Conservation (phyloP, 37 sponge, comb jelly and placozoan species). For the Bolinopsis microptera region DNA sequence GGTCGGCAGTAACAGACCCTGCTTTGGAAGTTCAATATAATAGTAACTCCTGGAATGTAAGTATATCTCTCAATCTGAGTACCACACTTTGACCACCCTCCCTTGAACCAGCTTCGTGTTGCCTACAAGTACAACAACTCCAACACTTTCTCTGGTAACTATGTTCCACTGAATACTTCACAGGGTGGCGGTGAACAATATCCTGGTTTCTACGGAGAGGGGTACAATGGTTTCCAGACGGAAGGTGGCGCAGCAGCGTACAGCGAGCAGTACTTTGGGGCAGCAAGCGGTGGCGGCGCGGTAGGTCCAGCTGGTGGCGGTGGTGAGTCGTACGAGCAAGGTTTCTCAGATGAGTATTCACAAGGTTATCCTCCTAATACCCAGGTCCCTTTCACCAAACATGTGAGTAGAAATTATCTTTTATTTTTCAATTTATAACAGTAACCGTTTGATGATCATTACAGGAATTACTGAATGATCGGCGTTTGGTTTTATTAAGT, state of each 20-base stretch:
- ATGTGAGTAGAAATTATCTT: not conserved
- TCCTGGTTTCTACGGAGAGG: not conserved
- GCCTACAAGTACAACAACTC: not conserved
- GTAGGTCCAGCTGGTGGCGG: not conserved
- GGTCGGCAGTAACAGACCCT: slow-evolving; percentile 33
- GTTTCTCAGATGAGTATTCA: not conserved
- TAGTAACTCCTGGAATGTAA: slow-evolving; percentile 28
- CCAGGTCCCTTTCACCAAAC: slow-evolving; percentile 21
- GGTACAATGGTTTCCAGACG: not conserved
- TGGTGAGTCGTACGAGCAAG: not conserved
- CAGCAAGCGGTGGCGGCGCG: not conserved
- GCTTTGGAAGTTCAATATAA: slow-evolving; percentile 35
- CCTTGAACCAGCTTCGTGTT: not conserved
- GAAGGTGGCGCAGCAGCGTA: not conserved
- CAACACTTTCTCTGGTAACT: not conserved
- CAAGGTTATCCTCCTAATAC: not conserved
- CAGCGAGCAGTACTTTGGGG: not conserved
- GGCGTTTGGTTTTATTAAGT: too few species aligned
- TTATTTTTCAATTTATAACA: not conserved
- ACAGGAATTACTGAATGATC: too few species aligned
- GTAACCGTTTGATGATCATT: too few species aligned
- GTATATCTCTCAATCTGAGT: not conserved
- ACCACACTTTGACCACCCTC: too few species aligned
- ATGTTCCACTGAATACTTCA: not conserved
- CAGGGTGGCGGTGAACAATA: not conserved